These are phyloP conservation scores for Aplochiton taeniatus DNA, from an alignment of 2,797 vertebrate genomes.

Conservation along the genomic window DNA sequence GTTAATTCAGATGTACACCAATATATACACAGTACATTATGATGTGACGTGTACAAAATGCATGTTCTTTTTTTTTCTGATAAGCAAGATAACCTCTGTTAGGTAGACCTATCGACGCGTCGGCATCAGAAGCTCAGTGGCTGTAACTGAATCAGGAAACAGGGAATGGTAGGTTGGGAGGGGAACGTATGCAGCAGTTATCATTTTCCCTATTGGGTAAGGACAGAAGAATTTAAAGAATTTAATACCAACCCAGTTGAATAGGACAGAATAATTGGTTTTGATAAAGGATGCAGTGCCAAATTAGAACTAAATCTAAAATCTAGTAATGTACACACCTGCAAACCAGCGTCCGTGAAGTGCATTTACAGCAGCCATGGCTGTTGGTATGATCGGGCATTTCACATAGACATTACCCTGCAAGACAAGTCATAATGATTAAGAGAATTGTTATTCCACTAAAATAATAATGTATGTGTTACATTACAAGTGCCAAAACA, in stretches of 20 bases:
- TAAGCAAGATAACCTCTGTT: slow-evolving; percentile 1
- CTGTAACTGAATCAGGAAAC: slow-evolving; percentile 96
- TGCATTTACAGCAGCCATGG: slow-evolving; percentile 92
- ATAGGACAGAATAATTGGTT: not conserved
- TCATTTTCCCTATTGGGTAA: slow-evolving; percentile 89
- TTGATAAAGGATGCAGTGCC: no score
- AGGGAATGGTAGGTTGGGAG: slow-evolving; percentile 98
- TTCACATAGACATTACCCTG: slow-evolving; percentile 99
- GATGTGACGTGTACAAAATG: no score
- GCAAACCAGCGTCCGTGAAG: slow-evolving; percentile 98
- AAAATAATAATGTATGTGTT: no score
- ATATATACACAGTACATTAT: slow-evolving; percentile 64
- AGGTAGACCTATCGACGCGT: slow-evolving; percentile 87
- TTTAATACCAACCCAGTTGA: not conserved
- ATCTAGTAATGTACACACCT: slow-evolving; percentile 74
- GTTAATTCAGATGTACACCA: slow-evolving; percentile 53
- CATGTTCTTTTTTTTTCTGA: not conserved
- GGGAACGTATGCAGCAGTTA: slow-evolving; percentile 96
- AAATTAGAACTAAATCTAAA: no score
- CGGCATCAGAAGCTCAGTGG: slow-evolving; percentile 93
- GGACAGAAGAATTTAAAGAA: no score
- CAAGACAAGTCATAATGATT: not conserved
- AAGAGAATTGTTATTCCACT: not conserved
- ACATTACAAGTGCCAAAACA: not conserved
- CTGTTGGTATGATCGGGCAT: slow-evolving; percentile 94